Base-by-base conservation (phyloP, 2,888 invertebrate species). In the Tholera decimalis region DNA sequence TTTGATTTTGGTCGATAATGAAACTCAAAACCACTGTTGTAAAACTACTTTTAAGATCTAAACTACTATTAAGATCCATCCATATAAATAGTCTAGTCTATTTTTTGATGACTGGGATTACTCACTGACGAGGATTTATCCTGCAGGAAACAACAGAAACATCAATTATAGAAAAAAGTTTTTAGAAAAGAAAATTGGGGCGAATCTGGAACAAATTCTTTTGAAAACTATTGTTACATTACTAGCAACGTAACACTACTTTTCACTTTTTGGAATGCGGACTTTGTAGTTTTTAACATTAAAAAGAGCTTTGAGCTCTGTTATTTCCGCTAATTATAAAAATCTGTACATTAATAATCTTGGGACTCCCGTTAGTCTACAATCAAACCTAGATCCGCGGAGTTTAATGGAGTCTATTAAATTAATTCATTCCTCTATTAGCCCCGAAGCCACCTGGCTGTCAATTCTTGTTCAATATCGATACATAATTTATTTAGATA, bases 391-490 rank as follows among this genome's bases (percentile, higher is more conserved):
- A 69, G 68, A 79, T 74, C 55, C 44, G 30, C 44, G 37, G 46
- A 72, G 59, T 61, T 53, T n/a, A n/a, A 74, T 74, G 39, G 51
- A 28, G 22, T 78, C 60, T 46, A 65, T 66, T 77, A 66, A 44
- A 43, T 61, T 66, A 67, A 81, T 81, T 50, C 62, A 81, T 78
- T 43, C 24, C n/a, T n/a, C 33, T 35, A 73, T 73, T 81, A 64
- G 69, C 63, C 74, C 59, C 53, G 1, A 15, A 50, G 46, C 66
- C 60, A 59, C 24, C 43, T 53, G 20, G 43, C 49, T 47, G 39
- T 60, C 65, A 70, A 59, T 56, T 60, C 33, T 18, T 49, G 37
- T 65, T 61, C 24, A 35, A 43, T 55, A 50, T 50, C 13, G 56
- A 49, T 57, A 22, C 15, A 53, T 58, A 41, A 72, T 63, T 77